phyloP scores from a whole-genome alignment of 2,113 vertebrate species.

The Tachysurus fulvidraco region DNA sequence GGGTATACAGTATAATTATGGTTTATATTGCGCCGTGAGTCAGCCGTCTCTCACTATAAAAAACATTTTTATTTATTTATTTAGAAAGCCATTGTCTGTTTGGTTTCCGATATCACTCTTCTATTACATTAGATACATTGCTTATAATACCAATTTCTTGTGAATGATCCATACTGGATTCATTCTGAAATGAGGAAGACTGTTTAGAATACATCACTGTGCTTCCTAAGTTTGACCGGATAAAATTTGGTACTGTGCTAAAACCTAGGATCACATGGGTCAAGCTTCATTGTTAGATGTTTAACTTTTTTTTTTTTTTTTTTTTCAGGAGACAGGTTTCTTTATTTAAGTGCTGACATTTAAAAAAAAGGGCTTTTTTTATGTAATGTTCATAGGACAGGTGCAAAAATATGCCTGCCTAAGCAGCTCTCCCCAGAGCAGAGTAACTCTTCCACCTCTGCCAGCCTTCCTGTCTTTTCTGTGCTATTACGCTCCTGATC shows the following conservation, averaged over 20 bases:
- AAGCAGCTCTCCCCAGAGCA: slow-evolving; percentile 3
- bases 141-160: neutral
- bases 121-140: neutral
- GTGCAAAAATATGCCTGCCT: slow-evolving; percentile 36
- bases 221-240: neutral
- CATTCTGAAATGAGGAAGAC: neutral
- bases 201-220: neutral
- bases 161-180: neutral
- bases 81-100: neutral
- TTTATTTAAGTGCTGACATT: slow-evolving; percentile 10
- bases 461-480: slow-evolving; percentile 41
- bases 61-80: neutral
- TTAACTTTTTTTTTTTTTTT: neutral
- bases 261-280: neutral
- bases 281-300: neutral
- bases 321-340: neutral
- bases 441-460: slow-evolving; percentile 37
- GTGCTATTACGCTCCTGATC: neutral
- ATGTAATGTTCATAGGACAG: slow-evolving; percentile 36
- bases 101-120: neutral
- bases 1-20: neutral
- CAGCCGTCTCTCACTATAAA: neutral
- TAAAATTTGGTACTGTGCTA: neutral
- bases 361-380: slow-evolving; percentile 9
- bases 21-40: neutral